Base-by-base conservation (phyloP, 2,888 invertebrate genomes). In the Euzetes globulus region DNA sequence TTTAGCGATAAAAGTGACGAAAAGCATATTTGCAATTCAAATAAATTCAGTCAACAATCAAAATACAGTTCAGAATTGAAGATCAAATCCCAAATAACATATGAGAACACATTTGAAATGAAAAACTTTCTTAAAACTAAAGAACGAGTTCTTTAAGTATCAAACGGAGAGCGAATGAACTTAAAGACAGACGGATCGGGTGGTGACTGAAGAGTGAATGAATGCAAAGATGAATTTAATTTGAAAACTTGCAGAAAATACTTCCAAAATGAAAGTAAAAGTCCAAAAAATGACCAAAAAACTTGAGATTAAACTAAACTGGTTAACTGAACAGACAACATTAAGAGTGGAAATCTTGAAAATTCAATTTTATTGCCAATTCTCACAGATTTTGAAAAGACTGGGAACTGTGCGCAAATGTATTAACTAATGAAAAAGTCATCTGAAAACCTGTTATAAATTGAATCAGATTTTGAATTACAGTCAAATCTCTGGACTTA, bases 391-490 rank as follows among this genome's bases (percentile, higher is more conserved):
- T 25, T 55, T 55, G 11, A 19, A 7, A 25, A 55, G 22, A 27
- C 11, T 27, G 13, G 13, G 17, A 27, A 58, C 11, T 58, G 58
- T 58, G 22, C 15, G 58, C 15, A 15, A 58, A 22, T 11, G n/a
- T 19, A 50, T 41, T 41, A 50, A 50, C 5, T 41, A 58, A 1
- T 27, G 17, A 58, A 25, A 55, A 27, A 58, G 25, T 65, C 63
- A 37, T 19, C 17, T 37, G 52, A 52, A 37, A 65, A 65, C 63
- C 63, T 19, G 63, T 65, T 65, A 65, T 65, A 1, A 41, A 37
- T 37, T 65, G 63, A 65, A 19, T 11, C 4, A 1, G 17, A 37
- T 19, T 19, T 65, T 65, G 19, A 19, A 33, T 27, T 37, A 37
- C 63, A 65, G 22, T 65, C 33, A 37, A 65, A 65, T 2, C 33